Percentiles rank a stretch among this genome's conserved stretches.
phyloP scores from a whole-genome alignment of 2,888 invertebrate genomes.

The Drosophila dives region DNA sequence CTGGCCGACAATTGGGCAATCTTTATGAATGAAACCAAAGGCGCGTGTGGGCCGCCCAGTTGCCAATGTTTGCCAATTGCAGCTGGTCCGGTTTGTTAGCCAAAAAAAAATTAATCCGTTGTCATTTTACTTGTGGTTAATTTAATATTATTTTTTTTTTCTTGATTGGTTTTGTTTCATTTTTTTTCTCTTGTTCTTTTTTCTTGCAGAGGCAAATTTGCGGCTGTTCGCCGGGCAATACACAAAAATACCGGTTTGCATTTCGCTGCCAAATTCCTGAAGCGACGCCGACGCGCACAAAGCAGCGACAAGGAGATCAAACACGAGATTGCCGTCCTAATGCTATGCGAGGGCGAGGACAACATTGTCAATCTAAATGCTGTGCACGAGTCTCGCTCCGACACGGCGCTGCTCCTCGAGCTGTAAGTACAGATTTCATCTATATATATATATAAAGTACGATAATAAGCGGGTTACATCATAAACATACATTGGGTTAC shows the following conservation, averaged over 20 bases:
- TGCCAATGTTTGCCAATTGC: conserved; percentile 24
- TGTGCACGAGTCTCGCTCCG: conserved; percentile 91
- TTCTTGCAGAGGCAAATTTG: conserved; percentile 96
- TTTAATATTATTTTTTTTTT: not conserved
- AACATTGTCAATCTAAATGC: conserved; percentile 96
- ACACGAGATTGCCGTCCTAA: conserved; percentile 96
- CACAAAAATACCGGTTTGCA: conserved; percentile 94
- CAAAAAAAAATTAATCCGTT: conserved; percentile 39
- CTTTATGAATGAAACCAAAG: conserved; percentile 54
- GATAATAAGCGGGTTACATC: not conserved
- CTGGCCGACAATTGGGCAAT: conserved; percentile 59
- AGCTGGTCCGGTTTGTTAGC: conserved; percentile 38
- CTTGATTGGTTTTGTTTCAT: not conserved
- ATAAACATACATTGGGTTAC: not conserved
- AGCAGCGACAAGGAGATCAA: conserved; percentile 95
- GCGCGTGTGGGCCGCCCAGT: conserved; percentile 45
- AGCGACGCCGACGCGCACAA: conserved; percentile 94
- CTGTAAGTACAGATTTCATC: conserved; percentile 87
- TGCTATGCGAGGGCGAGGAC: conserved; percentile 92
- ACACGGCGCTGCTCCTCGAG: conserved; percentile 95
- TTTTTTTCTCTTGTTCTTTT: not conserved
- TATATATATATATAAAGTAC: no score
- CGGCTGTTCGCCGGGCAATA: conserved; percentile 95
- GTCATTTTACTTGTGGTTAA: conserved; percentile 7
- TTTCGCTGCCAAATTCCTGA: conserved; percentile 98